Percentiles rank a stretch among this genome's conserved stretches.
phyloP scores from a whole-genome alignment of 2,113 vertebrate genomes.

The Halcyon malimbica region DNA sequence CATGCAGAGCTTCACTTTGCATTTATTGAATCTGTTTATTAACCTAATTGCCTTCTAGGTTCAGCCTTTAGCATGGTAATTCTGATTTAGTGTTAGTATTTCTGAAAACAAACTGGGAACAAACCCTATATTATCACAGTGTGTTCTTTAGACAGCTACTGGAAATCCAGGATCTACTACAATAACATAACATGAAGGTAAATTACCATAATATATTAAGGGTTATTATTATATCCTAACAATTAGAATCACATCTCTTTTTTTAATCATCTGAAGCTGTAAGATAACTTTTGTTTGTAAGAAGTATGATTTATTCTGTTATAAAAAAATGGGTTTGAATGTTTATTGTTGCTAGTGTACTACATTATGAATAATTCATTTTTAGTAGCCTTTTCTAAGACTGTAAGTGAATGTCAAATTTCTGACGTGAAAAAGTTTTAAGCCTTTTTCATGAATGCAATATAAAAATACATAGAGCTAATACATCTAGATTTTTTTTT shows the following conservation, averaged over 20 bases:
- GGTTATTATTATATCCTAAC: conserved; percentile 40
- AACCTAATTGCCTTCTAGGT: conserved; percentile 57
- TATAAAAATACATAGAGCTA: background rate
- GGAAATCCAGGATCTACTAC: conserved; percentile 50
- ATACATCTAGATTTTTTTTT: background rate
- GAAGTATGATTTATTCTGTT: background rate
- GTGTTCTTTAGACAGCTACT: conserved; percentile 57
- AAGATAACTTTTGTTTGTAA: background rate
- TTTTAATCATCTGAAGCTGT: conserved; percentile 4
- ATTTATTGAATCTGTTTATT: conserved; percentile 65
- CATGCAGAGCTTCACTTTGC: conserved; percentile 60
- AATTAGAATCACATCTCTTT: conserved; percentile 21
- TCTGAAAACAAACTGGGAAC: conserved; percentile 67
- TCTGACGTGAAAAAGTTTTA: background rate
- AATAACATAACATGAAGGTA: conserved; percentile 55
- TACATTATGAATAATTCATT: background rate
- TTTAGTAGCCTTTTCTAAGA: conserved; percentile 9
- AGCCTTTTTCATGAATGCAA: background rate
- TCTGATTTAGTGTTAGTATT: conserved; percentile 75
- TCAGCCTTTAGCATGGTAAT: conserved; percentile 69
- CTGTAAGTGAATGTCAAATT: conserved; percentile 2
- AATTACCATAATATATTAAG: conserved; percentile 63
- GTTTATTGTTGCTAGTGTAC: conserved; percentile 17
- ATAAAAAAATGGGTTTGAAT: background rate
- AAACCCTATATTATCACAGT: conserved; percentile 69